Evolutionary conservation across 2,888 invertebrate genomes (phyloP).

Genomic region (Hofmannophila pseudospretella): DNA sequence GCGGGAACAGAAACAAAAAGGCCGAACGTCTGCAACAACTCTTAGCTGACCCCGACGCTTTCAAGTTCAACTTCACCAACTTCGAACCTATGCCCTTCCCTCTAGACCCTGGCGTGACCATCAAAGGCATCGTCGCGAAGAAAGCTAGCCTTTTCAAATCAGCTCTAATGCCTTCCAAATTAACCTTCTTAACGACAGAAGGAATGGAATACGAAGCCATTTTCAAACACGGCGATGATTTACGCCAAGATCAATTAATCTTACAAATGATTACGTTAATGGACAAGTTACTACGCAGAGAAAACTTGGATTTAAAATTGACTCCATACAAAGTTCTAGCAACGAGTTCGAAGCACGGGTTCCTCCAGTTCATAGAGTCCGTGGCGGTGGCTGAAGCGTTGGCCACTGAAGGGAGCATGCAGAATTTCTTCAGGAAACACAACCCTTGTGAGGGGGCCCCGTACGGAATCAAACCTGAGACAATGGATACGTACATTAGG

Average conservation of each 20-base stretch:
- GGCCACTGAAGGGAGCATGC: constrained; percentile 91
- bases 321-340: constrained; percentile 94
- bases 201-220: constrained; percentile 94
- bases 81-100: constrained; percentile 97
- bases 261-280: constrained; percentile 98
- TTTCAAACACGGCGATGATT: constrained; percentile 98
- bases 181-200: constrained; percentile 91
- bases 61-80: constrained; percentile 91
- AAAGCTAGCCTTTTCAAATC: constrained; percentile 97
- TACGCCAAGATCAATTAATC: constrained; percentile 97
- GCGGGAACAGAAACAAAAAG: constrained; percentile 94
- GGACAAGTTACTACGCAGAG: constrained; percentile 95
- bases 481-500: constrained; percentile 98
- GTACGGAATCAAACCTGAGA: constrained; percentile 93
- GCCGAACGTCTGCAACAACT: constrained; percentile 92
- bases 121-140: constrained; percentile 92
- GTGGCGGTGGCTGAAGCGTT: constrained; percentile 94
- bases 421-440: constrained; percentile 94
- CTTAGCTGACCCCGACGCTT: constrained; percentile 87
- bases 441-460: constrained; percentile 92
- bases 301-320: constrained; percentile 96
- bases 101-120: constrained; percentile 92
- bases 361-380: constrained; percentile 97
- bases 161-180: constrained; percentile 94
- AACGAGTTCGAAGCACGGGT: constrained; percentile 96